Evolutionary conservation across 2,797 vertebrate genomes (phyloP).

Genomic region (Mormyrus proboscirostris): DNA sequence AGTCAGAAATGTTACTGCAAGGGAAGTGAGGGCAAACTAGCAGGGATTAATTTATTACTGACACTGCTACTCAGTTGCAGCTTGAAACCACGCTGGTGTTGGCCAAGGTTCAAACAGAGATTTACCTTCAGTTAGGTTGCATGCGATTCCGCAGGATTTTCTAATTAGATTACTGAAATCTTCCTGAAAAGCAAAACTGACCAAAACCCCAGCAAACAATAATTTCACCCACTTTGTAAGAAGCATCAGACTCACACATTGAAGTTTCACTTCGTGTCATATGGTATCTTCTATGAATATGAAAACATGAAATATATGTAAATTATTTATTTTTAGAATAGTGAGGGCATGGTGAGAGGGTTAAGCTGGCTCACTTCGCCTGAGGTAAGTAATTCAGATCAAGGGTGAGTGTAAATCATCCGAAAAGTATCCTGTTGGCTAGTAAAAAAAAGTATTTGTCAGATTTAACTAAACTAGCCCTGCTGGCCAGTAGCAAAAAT

Average conservation of each 20-base stretch:
- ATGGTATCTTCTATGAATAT: neutral
- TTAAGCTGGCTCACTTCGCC: neutral
- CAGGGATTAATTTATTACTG: neutral
- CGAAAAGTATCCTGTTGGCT: neutral
- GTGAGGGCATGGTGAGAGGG: neutral
- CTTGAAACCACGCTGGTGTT: neutral
- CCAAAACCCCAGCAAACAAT: neutral
- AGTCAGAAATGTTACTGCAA: neutral
- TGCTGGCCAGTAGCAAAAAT: neutral
- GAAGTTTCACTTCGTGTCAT: neutral
- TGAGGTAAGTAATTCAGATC: neutral
- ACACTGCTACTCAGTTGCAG: neutral
- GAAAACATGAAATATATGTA: neutral
- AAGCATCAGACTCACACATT: neutral
- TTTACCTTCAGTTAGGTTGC: neutral
- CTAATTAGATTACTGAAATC: neutral
- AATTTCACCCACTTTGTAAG: neutral
- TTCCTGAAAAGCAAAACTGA: neutral
- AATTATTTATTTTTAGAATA: neutral
- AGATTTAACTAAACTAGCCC: neutral
- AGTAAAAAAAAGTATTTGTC: neutral
- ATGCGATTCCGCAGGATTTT: neutral
- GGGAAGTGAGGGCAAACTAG: neutral
- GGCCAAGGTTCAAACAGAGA: neutral
- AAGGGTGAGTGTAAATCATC: neutral